Evolutionary conservation across 2,797 vertebrate genomes (phyloP).

Genomic region (Eidolon dupreanum): DNA sequence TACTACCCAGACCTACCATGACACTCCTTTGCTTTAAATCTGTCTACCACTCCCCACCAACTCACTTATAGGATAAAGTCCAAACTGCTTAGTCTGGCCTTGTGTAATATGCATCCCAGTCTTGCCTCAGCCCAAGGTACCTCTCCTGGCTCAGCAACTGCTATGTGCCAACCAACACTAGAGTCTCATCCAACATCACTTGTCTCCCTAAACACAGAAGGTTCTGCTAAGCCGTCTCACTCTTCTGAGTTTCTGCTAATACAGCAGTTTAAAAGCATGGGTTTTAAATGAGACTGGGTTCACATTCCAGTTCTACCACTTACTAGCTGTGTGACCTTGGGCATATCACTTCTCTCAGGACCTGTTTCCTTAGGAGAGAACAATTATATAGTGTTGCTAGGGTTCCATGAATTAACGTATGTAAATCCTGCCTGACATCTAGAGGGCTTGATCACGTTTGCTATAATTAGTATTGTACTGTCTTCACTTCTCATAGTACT

Average conservation of each 20-base stretch:
- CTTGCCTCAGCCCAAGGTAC: not conserved
- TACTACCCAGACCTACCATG: not conserved
- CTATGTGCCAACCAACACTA: not conserved
- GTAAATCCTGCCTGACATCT: not conserved
- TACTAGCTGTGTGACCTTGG: not conserved
- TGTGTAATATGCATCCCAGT: not conserved
- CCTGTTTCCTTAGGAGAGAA: not conserved
- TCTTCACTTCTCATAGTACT: not conserved
- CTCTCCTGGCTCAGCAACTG: not conserved
- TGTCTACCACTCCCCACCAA: not conserved
- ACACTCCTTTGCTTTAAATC: not conserved
- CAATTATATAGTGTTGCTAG: not conserved
- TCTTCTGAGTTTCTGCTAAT: not conserved
- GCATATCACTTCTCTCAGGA: not conserved
- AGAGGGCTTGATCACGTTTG: not conserved
- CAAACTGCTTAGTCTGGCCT: not conserved
- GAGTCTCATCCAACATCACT: not conserved
- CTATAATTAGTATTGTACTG: not conserved
- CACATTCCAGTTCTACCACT: not conserved
- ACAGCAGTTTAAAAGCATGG: not conserved
- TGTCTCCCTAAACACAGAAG: not conserved
- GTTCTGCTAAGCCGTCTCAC: not conserved
- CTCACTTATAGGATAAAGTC: not conserved
- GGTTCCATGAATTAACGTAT: not conserved
- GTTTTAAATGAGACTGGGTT: not conserved